Conservation (phyloP, 2,113 vertebrate genomes). For the Odontophorus gujanensis region DNA sequence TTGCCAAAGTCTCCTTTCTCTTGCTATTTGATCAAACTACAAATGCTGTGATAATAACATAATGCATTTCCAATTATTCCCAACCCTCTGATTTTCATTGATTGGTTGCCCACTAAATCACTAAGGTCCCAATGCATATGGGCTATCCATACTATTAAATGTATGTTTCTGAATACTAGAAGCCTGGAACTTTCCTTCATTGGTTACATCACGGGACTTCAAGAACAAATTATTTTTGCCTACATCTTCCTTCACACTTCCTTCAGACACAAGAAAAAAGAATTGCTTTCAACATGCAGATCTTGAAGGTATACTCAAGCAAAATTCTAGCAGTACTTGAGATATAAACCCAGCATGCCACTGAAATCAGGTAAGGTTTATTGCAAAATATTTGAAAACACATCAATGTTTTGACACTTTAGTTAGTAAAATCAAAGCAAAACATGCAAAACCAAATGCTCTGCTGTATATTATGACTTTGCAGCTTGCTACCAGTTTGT, state of each 20-base stretch:
- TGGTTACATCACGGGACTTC: background rate
- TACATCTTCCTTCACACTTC: background rate
- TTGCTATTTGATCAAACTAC: background rate
- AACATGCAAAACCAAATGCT: background rate
- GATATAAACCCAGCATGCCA: background rate
- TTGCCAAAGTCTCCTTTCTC: background rate
- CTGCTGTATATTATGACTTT: background rate
- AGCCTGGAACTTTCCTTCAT: background rate
- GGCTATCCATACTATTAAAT: background rate
- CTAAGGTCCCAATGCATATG: background rate
- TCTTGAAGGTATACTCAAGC: background rate
- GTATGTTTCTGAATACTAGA: background rate
- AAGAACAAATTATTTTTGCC: background rate
- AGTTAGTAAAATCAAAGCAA: background rate
- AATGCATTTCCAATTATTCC: background rate
- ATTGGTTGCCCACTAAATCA: background rate
- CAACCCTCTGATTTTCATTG: background rate
- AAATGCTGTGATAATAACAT: background rate
- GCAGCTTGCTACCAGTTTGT: background rate
- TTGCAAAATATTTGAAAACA: background rate
- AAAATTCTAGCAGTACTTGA: background rate
- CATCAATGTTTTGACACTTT: background rate
- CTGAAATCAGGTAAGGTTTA: background rate
- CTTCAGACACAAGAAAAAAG: background rate
- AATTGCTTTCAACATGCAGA: background rate